Conservation (phyloP, 2,888 invertebrate species). For the Trisateles emortualis region DNA sequence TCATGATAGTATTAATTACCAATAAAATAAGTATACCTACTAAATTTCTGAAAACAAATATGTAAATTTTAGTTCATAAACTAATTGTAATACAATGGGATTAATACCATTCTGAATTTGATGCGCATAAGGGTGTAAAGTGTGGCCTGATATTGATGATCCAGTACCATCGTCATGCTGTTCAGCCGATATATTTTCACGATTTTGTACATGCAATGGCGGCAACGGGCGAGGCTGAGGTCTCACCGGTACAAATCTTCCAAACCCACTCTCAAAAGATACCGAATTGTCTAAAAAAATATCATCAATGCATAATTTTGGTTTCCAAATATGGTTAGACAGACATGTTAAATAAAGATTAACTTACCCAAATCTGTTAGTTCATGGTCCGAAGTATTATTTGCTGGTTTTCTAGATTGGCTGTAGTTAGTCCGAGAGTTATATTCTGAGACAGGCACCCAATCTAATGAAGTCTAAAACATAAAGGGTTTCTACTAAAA, state of each 20-base stretch:
- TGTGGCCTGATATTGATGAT: constrained; percentile 71
- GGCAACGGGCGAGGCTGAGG: constrained; percentile 82
- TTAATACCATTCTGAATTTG: constrained; percentile 80
- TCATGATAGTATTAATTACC: too few species aligned
- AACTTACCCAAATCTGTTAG: constrained; percentile 80
- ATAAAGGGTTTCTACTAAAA: constrained; percentile 27
- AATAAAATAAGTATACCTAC: too few species aligned
- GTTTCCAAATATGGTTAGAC: constrained; percentile 5
- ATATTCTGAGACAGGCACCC: constrained; percentile 85
- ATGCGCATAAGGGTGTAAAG: constrained; percentile 78
- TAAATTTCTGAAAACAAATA: neutral
- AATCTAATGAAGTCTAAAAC: constrained; percentile 84
- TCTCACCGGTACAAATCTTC: constrained; percentile 83
- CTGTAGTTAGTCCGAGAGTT: constrained; percentile 80
- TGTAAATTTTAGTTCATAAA: neutral
- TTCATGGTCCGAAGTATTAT: constrained; percentile 82
- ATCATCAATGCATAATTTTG: constrained; percentile 15
- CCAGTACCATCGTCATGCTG: constrained; percentile 75
- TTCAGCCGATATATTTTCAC: constrained; percentile 71
- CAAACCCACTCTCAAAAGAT: constrained; percentile 81
- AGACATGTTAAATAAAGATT: neutral
- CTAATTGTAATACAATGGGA: constrained; percentile 1
- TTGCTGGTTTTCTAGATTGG: constrained; percentile 80
- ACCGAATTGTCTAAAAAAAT: constrained; percentile 76
- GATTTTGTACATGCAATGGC: constrained; percentile 77